Conservation (phyloP, 2,888 invertebrate species). For the Meloe dianella region DNA sequence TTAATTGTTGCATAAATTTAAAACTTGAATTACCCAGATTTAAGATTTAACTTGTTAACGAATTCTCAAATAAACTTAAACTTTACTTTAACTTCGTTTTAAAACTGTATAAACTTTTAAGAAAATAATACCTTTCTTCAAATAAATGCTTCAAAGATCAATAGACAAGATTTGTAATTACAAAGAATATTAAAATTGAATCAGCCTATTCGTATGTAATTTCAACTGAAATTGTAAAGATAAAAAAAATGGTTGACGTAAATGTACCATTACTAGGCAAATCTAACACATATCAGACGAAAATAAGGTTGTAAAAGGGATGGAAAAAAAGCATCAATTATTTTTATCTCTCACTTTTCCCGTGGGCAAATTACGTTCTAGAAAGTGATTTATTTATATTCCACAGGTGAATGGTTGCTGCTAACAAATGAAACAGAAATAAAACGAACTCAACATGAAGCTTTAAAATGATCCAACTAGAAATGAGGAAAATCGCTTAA, state of each 20-base stretch:
- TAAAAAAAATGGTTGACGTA: neutral
- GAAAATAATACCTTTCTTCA: neutral
- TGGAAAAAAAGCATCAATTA: neutral
- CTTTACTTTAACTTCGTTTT: neutral
- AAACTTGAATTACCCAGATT: neutral
- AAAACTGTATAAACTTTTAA: conserved; percentile 2
- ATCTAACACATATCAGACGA: neutral
- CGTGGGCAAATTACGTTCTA: conserved; percentile 2
- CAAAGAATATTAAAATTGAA: neutral
- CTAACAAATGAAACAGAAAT: conserved; percentile 1
- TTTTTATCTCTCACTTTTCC: neutral
- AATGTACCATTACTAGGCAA: neutral
- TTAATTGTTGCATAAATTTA: conserved; percentile 2
- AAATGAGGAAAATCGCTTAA: neutral
- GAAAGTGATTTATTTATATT: conserved; percentile 2
- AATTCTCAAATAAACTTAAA: neutral
- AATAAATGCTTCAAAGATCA: neutral
- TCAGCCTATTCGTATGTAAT: neutral
- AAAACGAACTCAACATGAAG: neutral
- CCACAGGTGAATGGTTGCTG: neutral
- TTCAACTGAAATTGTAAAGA: neutral
- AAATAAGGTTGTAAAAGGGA: neutral
- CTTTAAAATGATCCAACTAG: neutral
- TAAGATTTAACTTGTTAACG: neutral
- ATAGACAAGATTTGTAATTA: neutral